Conservation (phyloP, 2,888 invertebrate species). For the Ophioninae sp. region DNA sequence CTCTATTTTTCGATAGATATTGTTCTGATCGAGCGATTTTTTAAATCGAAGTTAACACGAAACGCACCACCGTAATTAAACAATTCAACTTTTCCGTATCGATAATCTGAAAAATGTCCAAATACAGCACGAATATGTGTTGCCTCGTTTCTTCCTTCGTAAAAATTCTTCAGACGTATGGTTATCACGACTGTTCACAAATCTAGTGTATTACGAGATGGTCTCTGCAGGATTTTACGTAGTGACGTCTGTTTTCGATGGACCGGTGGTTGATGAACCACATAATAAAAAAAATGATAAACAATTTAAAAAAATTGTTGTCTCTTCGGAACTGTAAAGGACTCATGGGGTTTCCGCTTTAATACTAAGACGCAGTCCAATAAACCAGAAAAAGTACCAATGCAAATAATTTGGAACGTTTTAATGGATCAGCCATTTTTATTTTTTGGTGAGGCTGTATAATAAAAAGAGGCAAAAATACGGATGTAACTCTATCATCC, state of each 20-base stretch:
- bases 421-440: background rate
- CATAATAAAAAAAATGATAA: no score
- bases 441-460: background rate
- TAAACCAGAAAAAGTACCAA: background rate
- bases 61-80: background rate
- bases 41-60: background rate
- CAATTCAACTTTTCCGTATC: background rate
- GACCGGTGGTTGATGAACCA: no score
- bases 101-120: background rate
- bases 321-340: background rate
- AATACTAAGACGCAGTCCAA: background rate
- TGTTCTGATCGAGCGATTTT: background rate
- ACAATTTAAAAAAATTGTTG: no score
- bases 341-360: background rate
- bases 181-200: background rate
- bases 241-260: no score
- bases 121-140: background rate
- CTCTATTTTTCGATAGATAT: background rate
- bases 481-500: background rate
- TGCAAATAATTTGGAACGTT: background rate
- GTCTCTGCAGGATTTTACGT: no score
- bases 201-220: background rate
- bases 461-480: background rate
- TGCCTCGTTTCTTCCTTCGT: background rate
- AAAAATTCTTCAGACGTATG: background rate